A percentile compares a stretch with the other conserved stretches of the same genome.
Conservation (phyloP, 2,113 vertebrate species). For the Pygoscelis adeliae region DNA sequence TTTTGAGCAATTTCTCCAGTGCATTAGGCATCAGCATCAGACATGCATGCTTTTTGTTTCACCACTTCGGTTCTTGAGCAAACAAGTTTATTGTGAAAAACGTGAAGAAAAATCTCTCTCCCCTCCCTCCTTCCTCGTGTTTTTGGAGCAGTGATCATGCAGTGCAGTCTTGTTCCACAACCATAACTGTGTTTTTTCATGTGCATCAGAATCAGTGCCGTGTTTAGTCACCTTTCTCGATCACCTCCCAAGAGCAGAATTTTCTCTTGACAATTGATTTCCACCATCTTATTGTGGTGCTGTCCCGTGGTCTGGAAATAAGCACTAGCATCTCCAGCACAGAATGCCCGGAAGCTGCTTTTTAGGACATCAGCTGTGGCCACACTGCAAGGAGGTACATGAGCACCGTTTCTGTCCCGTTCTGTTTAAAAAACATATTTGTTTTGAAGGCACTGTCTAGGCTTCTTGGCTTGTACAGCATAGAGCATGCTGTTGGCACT, state of each 20-base stretch:
- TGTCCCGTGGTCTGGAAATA: slow-evolving; percentile 31
- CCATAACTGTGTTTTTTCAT: background rate
- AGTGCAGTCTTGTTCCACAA: slow-evolving; percentile 8
- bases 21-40: slow-evolving; percentile 36
- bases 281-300: slow-evolving; percentile 27
- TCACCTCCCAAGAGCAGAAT: slow-evolving; percentile 32
- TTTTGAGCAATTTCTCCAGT: slow-evolving; percentile 50
- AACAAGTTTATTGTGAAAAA: slow-evolving; percentile 17
- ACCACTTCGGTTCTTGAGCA: slow-evolving; percentile 8
- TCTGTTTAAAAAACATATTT: slow-evolving; percentile 42
- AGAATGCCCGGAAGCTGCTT: slow-evolving; percentile 20
- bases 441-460: slow-evolving; percentile 29
- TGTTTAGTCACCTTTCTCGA: slow-evolving; percentile 24
- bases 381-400: background rate
- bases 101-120: background rate
- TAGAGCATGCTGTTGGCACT: slow-evolving; percentile 47
- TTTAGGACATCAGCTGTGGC: slow-evolving; percentile 23
- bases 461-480: slow-evolving; percentile 52
- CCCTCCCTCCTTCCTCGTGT: background rate
- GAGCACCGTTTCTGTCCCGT: background rate
- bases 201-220: slow-evolving; percentile 1
- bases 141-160: slow-evolving; percentile 24
- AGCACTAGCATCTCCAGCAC: background rate
- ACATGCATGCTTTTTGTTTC: background rate
- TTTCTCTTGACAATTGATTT: slow-evolving; percentile 42